Conservation (phyloP, 1,140 invertebrate species). For the Triops longicaudatus region DNA sequence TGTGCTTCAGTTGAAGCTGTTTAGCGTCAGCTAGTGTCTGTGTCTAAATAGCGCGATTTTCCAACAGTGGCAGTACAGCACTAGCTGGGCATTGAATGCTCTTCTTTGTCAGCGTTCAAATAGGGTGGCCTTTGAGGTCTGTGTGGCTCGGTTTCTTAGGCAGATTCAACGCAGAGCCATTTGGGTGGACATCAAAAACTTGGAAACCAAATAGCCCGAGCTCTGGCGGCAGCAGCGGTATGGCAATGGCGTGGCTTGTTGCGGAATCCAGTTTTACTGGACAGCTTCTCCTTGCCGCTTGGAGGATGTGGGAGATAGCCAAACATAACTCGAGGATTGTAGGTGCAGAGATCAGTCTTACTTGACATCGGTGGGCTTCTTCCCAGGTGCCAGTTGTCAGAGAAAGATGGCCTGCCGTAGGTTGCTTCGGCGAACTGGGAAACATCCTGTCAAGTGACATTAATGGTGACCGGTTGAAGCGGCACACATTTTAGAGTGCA, state of each 20-base stretch:
- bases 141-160: neutral
- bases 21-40: slow-evolving; percentile 11
- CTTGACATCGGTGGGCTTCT: neutral
- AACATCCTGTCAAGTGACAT: neutral
- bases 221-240: too few species aligned
- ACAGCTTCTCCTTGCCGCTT: neutral
- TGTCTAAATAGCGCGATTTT: neutral
- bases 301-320: neutral
- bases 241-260: neutral
- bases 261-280: neutral
- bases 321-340: neutral
- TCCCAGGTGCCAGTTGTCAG: slow-evolving; percentile 10
- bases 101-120: slow-evolving; percentile 3
- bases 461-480: slow-evolving; percentile 11
- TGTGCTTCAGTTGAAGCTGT: neutral
- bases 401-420: neutral
- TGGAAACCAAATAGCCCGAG: too few species aligned
- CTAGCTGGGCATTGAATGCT: neutral
- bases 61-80: neutral
- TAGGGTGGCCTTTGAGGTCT: neutral
- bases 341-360: slow-evolving; percentile 4
- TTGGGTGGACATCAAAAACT: too few species aligned
- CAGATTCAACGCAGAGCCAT: neutral
- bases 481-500: slow-evolving; percentile 15
- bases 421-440: neutral